A percentile compares a stretch with the other conserved stretches of the same genome.
Evolutionary conservation across 1,140 invertebrate genomes (phyloP).

Genomic region (Eumaeus atala): DNA sequence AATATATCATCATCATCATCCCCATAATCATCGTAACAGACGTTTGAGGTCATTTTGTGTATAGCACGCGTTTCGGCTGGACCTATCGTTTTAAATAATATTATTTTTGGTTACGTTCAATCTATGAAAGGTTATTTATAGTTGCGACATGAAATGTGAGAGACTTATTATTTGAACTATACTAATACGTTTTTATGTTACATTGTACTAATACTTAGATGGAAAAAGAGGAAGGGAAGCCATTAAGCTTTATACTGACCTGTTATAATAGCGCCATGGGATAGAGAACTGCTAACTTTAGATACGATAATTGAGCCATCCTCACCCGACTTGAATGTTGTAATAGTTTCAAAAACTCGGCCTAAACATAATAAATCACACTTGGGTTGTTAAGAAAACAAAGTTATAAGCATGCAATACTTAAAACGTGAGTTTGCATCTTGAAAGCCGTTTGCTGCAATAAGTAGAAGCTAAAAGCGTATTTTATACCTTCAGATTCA

Average conservation of each 20-base stretch:
- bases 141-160: constrained; percentile 16
- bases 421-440: constrained; percentile 48
- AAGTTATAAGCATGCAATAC: constrained; percentile 61
- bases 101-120: constrained; percentile 31
- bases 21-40: constrained; percentile 75
- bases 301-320: constrained; percentile 78
- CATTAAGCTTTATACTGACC: constrained; percentile 70
- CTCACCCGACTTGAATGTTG: constrained; percentile 75
- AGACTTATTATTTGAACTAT: constrained; percentile 11
- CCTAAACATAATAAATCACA: constrained; percentile 72
- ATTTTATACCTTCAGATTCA: constrained; percentile 68
- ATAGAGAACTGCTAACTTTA: constrained; percentile 76
- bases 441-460: constrained; percentile 59
- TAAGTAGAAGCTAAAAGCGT: constrained; percentile 53
- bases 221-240: constrained; percentile 44
- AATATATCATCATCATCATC: constrained; percentile 52
- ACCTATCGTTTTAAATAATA: constrained; percentile 76
- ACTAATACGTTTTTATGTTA: constrained; percentile 7
- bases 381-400: constrained; percentile 64
- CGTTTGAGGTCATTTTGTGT: constrained; percentile 78
- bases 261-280: constrained; percentile 78
- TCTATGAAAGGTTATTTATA: constrained; percentile 10
- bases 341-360: constrained; percentile 76
- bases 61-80: constrained; percentile 78
- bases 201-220: constrained; percentile 1